Percentiles rank a stretch among this genome's conserved stretches.
These are phyloP conservation scores for Siniperca undulata DNA, from an alignment of 2,797 vertebrate genomes.

Conservation along the genomic window DNA sequence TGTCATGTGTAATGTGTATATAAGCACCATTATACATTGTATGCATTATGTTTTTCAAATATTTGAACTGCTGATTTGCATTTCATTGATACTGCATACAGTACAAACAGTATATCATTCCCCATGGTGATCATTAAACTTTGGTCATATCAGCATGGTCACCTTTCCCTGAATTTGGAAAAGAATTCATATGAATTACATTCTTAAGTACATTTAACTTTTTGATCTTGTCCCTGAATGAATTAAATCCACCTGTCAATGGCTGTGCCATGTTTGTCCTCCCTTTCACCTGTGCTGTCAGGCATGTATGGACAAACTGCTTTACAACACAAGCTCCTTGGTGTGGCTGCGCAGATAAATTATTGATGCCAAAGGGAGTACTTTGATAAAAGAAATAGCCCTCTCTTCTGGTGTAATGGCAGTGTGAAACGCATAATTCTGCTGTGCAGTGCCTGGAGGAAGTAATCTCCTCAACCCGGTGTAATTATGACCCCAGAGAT, in stretches of 20 bases:
- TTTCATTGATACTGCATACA: background rate
- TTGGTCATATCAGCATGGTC: background rate
- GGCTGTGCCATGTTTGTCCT: slow-evolving; percentile 11
- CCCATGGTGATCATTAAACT: background rate
- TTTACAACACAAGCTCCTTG: slow-evolving; percentile 39
- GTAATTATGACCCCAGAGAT: slow-evolving; percentile 82
- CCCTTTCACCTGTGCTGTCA: slow-evolving; percentile 25
- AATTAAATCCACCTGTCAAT: background rate
- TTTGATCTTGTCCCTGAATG: background rate
- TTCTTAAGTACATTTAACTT: background rate
- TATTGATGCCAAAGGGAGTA: slow-evolving; percentile 61
- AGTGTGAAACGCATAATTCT: slow-evolving; percentile 32
- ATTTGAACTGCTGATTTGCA: background rate
- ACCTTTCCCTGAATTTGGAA: background rate
- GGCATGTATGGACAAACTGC: slow-evolving; percentile 13
- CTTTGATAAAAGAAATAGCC: slow-evolving; percentile 62
- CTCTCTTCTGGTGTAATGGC: slow-evolving; percentile 46
- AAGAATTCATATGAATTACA: background rate
- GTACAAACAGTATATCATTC: background rate
- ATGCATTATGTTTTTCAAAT: background rate
- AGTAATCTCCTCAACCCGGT: slow-evolving; percentile 54
- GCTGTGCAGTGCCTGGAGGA: slow-evolving; percentile 35
- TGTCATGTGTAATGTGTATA: background rate
- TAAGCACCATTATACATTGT: background rate
- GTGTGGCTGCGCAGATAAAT: slow-evolving; percentile 68